phyloP scores from a whole-genome alignment of 2,797 vertebrate genomes.

The Lindbergichthys nudifrons region DNA sequence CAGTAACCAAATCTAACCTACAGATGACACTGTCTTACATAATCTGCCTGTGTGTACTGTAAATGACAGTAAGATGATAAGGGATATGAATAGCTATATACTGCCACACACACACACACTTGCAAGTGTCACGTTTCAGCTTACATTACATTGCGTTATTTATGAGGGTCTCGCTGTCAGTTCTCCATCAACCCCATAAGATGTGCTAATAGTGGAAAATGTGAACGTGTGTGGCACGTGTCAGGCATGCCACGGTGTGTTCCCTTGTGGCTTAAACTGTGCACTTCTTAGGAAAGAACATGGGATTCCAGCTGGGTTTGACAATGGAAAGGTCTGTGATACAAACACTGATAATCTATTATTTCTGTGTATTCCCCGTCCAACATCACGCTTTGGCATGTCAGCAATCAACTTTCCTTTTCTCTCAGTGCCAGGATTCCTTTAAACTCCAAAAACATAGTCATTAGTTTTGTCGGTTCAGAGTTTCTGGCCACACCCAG shows the following conservation, averaged over 20 bases:
- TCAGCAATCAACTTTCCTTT: neutral
- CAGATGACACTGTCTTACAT: constrained; percentile 57
- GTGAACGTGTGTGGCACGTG: constrained; percentile 17
- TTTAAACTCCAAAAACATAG: constrained; percentile 25
- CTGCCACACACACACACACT: constrained; percentile 4
- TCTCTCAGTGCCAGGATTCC: constrained; percentile 16
- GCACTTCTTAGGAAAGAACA: neutral
- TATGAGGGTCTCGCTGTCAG: constrained; percentile 6
- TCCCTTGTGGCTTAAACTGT: neutral
- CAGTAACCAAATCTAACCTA: constrained; percentile 50
- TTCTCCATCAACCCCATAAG: neutral
- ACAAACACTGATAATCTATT: neutral
- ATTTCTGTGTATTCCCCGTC: neutral
- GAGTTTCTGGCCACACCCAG: constrained; percentile 56
- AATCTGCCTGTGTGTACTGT: constrained; percentile 4
- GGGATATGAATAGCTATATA: constrained; percentile 35
- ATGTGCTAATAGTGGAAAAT: neutral
- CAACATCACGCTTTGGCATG: neutral
- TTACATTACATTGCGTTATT: constrained; percentile 10
- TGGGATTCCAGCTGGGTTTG: constrained; percentile 6
- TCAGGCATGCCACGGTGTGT: constrained; percentile 43
- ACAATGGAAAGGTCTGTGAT: constrained; percentile 20
- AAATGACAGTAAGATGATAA: constrained; percentile 26
- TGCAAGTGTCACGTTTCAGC: constrained; percentile 4
- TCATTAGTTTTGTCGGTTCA: constrained; percentile 13